A percentile compares a stretch with the other conserved stretches of the same genome.
Conservation (phyloP, 2,888 invertebrate genomes). For the Cepaea hortensis region DNA sequence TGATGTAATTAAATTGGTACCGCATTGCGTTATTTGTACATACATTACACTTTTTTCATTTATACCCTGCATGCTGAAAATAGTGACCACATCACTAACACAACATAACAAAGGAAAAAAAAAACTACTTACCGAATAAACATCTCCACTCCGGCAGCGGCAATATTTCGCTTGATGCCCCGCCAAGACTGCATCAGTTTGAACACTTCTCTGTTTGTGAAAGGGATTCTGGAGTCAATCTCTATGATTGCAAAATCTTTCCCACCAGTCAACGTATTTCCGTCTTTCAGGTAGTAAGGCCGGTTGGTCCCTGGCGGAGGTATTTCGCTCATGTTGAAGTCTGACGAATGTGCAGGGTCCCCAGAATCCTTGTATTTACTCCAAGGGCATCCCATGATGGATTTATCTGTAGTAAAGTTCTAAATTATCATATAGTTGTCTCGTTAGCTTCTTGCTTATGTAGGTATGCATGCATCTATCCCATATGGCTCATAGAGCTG, state of each 20-base stretch:
- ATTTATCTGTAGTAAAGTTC: not conserved
- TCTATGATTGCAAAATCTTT: conserved; percentile 42
- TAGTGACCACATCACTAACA: too few relatives aligned
- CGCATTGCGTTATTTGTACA: too few relatives aligned
- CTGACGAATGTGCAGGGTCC: not conserved
- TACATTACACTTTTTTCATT: too few relatives aligned
- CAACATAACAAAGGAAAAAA: too few relatives aligned
- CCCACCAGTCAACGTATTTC: conserved; percentile 3
- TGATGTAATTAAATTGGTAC: too few relatives aligned
- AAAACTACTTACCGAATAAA: conserved; percentile 84
- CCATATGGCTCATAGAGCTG: too few relatives aligned
- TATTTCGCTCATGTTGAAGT: not conserved
- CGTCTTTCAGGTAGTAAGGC: conserved; percentile 21
- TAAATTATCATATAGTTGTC: too few relatives aligned
- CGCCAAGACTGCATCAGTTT: conserved; percentile 93
- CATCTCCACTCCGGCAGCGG: conserved; percentile 92
- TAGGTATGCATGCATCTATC: too few relatives aligned
- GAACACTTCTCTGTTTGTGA: conserved; percentile 91
- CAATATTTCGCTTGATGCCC: conserved; percentile 91
- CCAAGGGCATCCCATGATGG: conserved; percentile 39
- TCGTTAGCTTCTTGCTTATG: too few relatives aligned
- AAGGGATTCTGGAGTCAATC: conserved; percentile 85
- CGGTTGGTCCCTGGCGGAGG: not conserved
- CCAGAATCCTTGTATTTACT: conserved; percentile 5
- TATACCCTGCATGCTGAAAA: too few relatives aligned